Evolutionary conservation across 2,888 invertebrate genomes (phyloP).

Genomic region (Yponomeuta sedellus): DNA sequence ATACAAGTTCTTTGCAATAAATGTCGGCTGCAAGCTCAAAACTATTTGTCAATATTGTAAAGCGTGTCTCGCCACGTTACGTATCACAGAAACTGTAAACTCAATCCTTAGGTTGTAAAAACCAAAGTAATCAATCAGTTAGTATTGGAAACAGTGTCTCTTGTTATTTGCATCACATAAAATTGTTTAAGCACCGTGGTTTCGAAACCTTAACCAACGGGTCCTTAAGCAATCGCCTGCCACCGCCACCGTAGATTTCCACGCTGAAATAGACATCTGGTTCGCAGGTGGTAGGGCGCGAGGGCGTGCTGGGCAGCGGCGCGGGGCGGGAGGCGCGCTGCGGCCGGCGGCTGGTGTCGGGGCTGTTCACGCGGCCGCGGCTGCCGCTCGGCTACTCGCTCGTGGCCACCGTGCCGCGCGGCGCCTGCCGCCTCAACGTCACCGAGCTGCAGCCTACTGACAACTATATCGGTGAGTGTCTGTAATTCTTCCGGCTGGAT

Average conservation of each 20-base stretch:
- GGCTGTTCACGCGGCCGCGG: slow-evolving; percentile 88
- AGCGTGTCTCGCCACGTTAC: too few species aligned
- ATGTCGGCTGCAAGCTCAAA: too few species aligned
- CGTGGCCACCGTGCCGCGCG: slow-evolving; percentile 88
- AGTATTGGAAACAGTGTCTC: too few species aligned
- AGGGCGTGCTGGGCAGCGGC: slow-evolving; percentile 85
- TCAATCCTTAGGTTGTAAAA: too few species aligned
- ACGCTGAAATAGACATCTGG: background rate
- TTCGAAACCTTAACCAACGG: too few species aligned
- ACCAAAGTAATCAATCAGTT: too few species aligned
- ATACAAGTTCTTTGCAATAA: too few species aligned
- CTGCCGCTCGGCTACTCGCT: slow-evolving; percentile 89
- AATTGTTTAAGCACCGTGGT: too few species aligned
- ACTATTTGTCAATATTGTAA: too few species aligned
- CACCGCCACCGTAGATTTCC: background rate
- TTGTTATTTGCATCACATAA: too few species aligned
- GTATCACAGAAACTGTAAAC: too few species aligned
- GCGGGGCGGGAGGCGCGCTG: slow-evolving; percentile 59
- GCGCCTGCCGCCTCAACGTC: slow-evolving; percentile 91
- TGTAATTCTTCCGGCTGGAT: background rate
- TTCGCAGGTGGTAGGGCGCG: slow-evolving; percentile 88
- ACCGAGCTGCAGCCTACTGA: slow-evolving; percentile 88
- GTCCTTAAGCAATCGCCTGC: background rate
- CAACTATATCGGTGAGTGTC: slow-evolving; percentile 86
- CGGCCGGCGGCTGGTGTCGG: slow-evolving; percentile 84